phyloP scores from a whole-genome alignment of 2,888 invertebrate genomes.

The Melipona bicolor region DNA sequence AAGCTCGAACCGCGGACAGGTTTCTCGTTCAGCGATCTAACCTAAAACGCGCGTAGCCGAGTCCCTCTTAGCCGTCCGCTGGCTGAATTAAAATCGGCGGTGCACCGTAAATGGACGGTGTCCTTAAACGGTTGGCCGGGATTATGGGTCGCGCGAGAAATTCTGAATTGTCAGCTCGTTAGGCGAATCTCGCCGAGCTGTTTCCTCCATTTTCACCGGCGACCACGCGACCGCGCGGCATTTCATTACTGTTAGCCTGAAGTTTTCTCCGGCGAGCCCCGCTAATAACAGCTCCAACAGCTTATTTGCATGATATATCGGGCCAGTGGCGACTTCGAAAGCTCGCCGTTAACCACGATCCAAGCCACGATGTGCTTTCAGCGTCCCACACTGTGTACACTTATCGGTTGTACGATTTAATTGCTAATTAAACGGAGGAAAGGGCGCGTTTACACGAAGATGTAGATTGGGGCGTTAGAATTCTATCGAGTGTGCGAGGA shows the following conservation, averaged over 20 bases:
- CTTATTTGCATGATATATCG: slow-evolving; percentile 76
- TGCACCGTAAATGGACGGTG: slow-evolving; percentile 50
- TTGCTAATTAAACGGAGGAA: background rate
- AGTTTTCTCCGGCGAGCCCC: slow-evolving; percentile 70
- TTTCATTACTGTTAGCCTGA: slow-evolving; percentile 74
- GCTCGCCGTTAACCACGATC: slow-evolving; percentile 72
- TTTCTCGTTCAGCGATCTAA: background rate
- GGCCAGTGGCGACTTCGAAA: slow-evolving; percentile 65
- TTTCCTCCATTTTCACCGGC: slow-evolving; percentile 51
- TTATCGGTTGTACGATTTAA: background rate
- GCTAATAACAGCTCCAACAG: slow-evolving; percentile 74
- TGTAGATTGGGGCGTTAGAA: background rate
- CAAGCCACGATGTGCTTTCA: background rate
- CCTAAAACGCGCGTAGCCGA: slow-evolving; percentile 20
- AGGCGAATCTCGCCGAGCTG: slow-evolving; percentile 61
- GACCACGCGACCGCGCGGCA: slow-evolving; percentile 49
- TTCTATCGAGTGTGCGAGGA: background rate
- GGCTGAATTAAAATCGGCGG: slow-evolving; percentile 36
- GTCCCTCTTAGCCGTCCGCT: slow-evolving; percentile 5
- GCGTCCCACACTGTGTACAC: background rate
- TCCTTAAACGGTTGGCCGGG: slow-evolving; percentile 53
- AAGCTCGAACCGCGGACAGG: slow-evolving; percentile 13
- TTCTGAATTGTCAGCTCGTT: slow-evolving; percentile 72
- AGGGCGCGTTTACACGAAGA: background rate
- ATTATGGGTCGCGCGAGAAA: slow-evolving; percentile 59